Percentiles rank a stretch among this genome's conserved stretches.
Conservation (phyloP, 2,797 vertebrate genomes). For the Dendrocincla tyrannina region DNA sequence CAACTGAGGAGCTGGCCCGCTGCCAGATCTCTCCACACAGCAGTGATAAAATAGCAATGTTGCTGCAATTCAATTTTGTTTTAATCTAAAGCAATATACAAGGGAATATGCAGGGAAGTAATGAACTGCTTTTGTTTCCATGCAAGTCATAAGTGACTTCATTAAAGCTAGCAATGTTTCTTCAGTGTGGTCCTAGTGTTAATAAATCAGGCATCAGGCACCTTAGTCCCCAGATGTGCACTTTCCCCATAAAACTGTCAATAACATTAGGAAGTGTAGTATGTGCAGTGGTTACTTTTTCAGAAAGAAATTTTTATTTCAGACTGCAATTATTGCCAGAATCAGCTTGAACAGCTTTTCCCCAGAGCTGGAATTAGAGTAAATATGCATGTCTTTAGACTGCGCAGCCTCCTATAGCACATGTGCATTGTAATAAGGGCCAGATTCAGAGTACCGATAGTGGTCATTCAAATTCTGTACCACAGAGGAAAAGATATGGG, state of each 20-base stretch:
- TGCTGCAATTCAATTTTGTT: background rate
- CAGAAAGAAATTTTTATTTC: background rate
- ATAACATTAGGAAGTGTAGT: background rate
- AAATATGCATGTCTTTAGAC: background rate
- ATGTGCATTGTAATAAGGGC: background rate
- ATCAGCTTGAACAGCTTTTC: background rate
- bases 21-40: background rate
- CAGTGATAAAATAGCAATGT: background rate
- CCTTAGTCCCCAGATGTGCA: background rate
- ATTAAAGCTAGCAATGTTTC: background rate
- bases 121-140: background rate
- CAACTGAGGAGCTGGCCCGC: background rate
- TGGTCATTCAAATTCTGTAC: background rate
- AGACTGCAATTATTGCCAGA: background rate
- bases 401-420: background rate
- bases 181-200: background rate
- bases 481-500: background rate
- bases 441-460: background rate
- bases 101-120: background rate
- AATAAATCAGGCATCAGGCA: background rate
- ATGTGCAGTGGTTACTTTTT: background rate
- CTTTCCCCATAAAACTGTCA: background rate
- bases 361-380: background rate
- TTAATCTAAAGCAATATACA: slow-evolving; percentile 8
- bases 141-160: background rate